These are phyloP conservation scores for Baronia brevicornis DNA, from an alignment of 2,888 invertebrate species.

Conservation along the genomic window DNA sequence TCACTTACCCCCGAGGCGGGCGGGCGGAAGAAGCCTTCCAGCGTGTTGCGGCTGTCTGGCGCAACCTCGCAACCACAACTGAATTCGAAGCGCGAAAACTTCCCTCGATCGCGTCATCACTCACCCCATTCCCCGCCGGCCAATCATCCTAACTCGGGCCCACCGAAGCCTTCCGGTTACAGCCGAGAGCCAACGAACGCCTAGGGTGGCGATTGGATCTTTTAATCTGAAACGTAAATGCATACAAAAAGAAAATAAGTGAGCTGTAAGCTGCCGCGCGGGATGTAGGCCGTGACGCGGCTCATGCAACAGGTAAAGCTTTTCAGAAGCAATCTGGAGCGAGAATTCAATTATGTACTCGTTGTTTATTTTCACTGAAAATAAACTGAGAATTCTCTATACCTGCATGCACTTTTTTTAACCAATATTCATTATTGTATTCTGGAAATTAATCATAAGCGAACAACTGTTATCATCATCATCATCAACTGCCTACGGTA, in stretches of 20 bases:
- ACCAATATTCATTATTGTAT: no score
- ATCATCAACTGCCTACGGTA: no score
- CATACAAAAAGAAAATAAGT: conserved; percentile 66
- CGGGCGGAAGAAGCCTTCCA: conserved; percentile 39
- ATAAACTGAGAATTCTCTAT: background rate
- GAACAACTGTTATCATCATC: no score
- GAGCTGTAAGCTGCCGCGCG: conserved; percentile 50
- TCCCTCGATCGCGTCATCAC: conserved; percentile 67
- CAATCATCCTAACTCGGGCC: conserved; percentile 42
- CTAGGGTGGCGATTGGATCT: conserved; percentile 68
- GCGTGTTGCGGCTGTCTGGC: conserved; percentile 51
- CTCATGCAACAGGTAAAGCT: conserved; percentile 61
- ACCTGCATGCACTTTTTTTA: no score
- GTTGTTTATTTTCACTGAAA: conserved; percentile 1
- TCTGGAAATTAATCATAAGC: no score
- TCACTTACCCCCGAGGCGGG: conserved; percentile 66
- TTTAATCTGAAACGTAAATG: conserved; percentile 75
- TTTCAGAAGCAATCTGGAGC: conserved; percentile 24
- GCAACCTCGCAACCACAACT: conserved; percentile 62
- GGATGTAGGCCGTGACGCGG: conserved; percentile 37
- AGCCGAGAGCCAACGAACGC: conserved; percentile 48
- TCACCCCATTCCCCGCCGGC: conserved; percentile 55
- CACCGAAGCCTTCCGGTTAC: conserved; percentile 45
- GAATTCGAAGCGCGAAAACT: conserved; percentile 69
- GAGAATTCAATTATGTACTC: conserved; percentile 8